Evolutionary conservation across 2,113 vertebrate species (phyloP).

Genomic region (Platichthys stellatus): DNA sequence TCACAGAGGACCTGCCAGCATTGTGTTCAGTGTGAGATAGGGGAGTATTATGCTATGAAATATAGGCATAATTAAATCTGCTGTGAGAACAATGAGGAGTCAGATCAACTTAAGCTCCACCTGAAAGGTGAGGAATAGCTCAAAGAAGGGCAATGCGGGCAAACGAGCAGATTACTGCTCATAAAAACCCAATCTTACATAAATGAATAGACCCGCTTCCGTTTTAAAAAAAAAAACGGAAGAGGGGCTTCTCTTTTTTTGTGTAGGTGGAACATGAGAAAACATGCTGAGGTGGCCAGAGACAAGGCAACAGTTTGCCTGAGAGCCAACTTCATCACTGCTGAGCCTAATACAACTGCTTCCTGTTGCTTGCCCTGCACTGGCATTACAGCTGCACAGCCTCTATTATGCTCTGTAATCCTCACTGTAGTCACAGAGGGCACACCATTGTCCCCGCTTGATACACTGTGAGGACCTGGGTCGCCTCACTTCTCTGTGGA

Average conservation of each 20-base stretch:
- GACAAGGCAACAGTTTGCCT: slow-evolving; percentile 82
- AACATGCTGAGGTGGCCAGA: slow-evolving; percentile 85
- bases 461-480: slow-evolving; percentile 85
- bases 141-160: neutral
- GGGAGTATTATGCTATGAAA: slow-evolving; percentile 29
- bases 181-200: neutral
- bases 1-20: slow-evolving; percentile 34
- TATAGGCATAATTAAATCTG: slow-evolving; percentile 1
- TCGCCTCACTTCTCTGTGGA: slow-evolving; percentile 74
- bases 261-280: neutral
- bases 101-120: slow-evolving; percentile 17
- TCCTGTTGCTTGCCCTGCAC: slow-evolving; percentile 92
- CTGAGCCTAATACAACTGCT: slow-evolving; percentile 92
- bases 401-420: slow-evolving; percentile 95
- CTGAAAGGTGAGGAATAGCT: slow-evolving; percentile 1
- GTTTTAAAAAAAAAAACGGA: slow-evolving; percentile 6
- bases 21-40: slow-evolving; percentile 60
- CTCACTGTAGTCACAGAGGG: slow-evolving; percentile 89
- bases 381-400: slow-evolving; percentile 91
- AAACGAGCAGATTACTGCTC: neutral
- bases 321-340: slow-evolving; percentile 85
- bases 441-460: slow-evolving; percentile 90
- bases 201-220: neutral
- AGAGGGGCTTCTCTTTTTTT: slow-evolving; percentile 5
- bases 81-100: neutral